Evolutionary conservation across 2,797 vertebrate genomes (phyloP).

Genomic region (Manis crassicaudata): DNA sequence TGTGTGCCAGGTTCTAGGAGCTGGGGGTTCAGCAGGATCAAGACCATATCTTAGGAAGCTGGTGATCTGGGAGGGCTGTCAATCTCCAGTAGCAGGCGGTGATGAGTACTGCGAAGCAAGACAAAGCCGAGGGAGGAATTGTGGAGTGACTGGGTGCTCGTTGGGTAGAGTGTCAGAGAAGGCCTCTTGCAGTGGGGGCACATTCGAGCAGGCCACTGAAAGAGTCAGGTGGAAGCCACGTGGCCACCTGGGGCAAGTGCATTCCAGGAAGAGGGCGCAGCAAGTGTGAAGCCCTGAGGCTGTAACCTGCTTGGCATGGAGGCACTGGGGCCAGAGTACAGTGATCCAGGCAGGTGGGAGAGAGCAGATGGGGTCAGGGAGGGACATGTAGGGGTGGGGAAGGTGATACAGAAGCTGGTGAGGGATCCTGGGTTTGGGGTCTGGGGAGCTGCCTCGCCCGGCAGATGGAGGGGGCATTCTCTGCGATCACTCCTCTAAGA

Average conservation of each 20-base stretch:
- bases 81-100: neutral
- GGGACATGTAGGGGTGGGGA: fast-evolving
- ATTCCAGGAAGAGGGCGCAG: neutral
- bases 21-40: neutral
- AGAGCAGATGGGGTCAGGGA: neutral
- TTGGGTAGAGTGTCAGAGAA: neutral
- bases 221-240: fast-evolving
- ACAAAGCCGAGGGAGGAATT: too few relatives aligned
- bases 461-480: neutral
- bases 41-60: neutral
- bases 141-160: fast-evolving
- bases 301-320: neutral
- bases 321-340: neutral
- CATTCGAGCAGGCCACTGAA: neutral
- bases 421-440: neutral
- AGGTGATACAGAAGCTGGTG: neutral
- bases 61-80: fast-evolving
- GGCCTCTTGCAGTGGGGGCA: neutral
- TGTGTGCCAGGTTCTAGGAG: neutral
- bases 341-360: neutral
- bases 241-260: neutral
- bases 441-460: neutral
- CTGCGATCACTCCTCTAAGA: neutral
- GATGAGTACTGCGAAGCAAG: fast-evolving
- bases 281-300: neutral